A percentile compares a stretch with the other conserved stretches of the same genome.
These are phyloP conservation scores for Crocidura indochinensis DNA, from an alignment of 2,797 vertebrate genomes.

Conservation along the genomic window DNA sequence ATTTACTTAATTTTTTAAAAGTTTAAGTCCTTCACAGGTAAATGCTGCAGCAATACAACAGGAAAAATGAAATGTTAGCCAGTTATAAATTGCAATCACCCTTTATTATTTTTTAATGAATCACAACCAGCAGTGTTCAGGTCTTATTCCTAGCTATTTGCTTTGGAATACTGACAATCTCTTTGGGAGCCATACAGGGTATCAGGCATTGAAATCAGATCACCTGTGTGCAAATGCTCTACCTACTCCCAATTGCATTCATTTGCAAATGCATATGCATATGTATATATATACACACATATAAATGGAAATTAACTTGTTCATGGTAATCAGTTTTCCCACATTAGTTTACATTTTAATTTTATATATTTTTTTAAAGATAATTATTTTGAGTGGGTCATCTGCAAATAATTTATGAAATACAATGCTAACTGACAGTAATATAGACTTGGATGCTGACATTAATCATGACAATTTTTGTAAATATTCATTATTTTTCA, in stretches of 20 bases:
- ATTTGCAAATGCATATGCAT: too few relatives aligned
- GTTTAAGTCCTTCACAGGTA: conserved; percentile 12
- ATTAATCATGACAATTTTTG: neutral
- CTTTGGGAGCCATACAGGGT: too few relatives aligned
- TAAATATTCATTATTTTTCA: conserved; percentile 27
- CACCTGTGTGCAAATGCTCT: too few relatives aligned
- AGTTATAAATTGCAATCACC: neutral
- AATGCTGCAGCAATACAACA: conserved; percentile 14
- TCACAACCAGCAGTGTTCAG: too few relatives aligned
- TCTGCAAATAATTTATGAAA: neutral
- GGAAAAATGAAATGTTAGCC: conserved; percentile 24
- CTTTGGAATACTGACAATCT: conserved; percentile 49
- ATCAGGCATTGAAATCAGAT: too few relatives aligned
- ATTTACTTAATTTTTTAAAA: conserved; percentile 55
- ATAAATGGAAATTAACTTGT: conserved; percentile 45
- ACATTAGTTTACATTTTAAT: conserved; percentile 44
- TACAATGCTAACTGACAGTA: neutral
- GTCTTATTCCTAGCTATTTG: conserved; percentile 30
- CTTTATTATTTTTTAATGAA: neutral
- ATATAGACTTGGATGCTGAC: neutral
- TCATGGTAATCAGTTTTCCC: neutral
- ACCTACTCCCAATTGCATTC: too few relatives aligned
- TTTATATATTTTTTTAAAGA: neutral
- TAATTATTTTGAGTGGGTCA: neutral
- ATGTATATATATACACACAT: too few relatives aligned